These are phyloP conservation scores for Chromobotia macracanthus DNA, from an alignment of 2,797 vertebrate genomes.

Conservation along the genomic window DNA sequence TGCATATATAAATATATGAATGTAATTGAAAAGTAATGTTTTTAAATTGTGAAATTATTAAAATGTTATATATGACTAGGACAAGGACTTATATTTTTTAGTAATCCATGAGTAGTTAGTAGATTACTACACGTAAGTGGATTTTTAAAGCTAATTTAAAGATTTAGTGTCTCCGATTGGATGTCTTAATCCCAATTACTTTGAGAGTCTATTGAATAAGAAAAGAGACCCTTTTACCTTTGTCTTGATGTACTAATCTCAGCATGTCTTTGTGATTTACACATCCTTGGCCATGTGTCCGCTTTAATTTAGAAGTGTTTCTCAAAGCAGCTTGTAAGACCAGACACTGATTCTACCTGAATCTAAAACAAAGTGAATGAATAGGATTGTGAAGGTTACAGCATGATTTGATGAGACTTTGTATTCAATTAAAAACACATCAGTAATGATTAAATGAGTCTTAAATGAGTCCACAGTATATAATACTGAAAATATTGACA, in stretches of 20 bases:
- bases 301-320: neutral
- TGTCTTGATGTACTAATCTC: conserved; percentile 10
- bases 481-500: too few species aligned
- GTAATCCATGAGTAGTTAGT: neutral
- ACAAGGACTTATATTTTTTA: neutral
- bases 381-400: neutral
- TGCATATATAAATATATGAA: too few species aligned
- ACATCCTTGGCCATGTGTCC: neutral
- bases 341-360: neutral
- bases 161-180: neutral
- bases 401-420: neutral
- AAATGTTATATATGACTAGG: too few species aligned
- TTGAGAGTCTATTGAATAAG: neutral
- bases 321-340: neutral
- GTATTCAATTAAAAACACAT: neutral
- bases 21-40: too few species aligned
- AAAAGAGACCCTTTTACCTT: neutral
- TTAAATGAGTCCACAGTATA: too few species aligned
- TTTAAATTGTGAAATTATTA: too few species aligned
- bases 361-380: neutral
- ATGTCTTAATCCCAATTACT: neutral
- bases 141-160: neutral
- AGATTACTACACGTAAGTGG: neutral
- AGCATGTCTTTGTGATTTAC: neutral
- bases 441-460: conserved; percentile 5